Conservation (phyloP, 2,888 invertebrate genomes). For the Drosophila borborema region DNA sequence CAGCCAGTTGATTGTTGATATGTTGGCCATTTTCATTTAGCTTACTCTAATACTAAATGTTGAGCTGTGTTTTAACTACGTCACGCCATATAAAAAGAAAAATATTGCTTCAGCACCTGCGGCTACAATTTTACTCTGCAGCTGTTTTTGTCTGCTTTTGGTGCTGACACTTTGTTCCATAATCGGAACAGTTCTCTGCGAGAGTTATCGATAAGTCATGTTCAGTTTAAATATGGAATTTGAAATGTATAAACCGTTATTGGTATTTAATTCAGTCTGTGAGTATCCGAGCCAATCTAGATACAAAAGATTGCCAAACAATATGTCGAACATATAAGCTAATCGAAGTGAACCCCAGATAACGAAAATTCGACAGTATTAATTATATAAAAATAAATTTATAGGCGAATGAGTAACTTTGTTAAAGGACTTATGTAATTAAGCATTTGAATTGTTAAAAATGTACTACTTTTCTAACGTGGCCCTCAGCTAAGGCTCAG, state of each 20-base stretch:
- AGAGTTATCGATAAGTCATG: conserved; percentile 4
- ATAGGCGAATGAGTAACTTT: not conserved
- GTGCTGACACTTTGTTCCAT: not conserved
- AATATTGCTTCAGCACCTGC: conserved; percentile 10
- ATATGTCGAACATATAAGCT: not conserved
- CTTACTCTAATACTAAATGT: conserved; percentile 41
- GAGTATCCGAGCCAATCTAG: not conserved
- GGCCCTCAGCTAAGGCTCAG: not conserved
- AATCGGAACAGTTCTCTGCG: not conserved
- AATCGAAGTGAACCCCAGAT: not conserved
- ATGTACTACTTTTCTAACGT: not conserved
- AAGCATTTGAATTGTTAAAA: not conserved
- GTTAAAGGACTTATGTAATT: not conserved
- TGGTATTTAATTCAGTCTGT: not conserved
- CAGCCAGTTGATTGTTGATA: conserved; percentile 81
- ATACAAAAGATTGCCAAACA: not conserved
- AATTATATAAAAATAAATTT: not conserved
- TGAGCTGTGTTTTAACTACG: conserved; percentile 16
- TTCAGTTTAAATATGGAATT: not conserved
- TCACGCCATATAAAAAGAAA: conserved; percentile 46
- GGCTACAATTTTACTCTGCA: conserved; percentile 16
- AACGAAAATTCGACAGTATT: not conserved
- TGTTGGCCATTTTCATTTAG: conserved; percentile 66
- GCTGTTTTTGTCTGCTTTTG: conserved; percentile 27
- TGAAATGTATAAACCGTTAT: not conserved